These are phyloP conservation scores for Drosophila orosa DNA, from an alignment of 1,140 invertebrate species.

Conservation along the genomic window DNA sequence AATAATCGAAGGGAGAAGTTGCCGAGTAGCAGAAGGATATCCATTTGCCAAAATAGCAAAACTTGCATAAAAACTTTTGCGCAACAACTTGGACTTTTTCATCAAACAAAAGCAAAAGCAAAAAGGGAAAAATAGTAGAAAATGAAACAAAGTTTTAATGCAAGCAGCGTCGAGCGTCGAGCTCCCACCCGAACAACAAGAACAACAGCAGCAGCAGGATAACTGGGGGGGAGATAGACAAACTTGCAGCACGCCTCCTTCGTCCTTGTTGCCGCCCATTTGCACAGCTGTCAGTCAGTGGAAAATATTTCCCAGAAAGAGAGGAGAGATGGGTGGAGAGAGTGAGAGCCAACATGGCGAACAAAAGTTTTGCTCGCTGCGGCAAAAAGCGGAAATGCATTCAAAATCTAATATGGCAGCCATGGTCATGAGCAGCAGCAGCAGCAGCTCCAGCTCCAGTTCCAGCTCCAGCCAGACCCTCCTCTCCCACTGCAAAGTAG, in stretches of 20 bases:
- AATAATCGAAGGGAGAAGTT: slow-evolving; percentile 34
- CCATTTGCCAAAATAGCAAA: slow-evolving; percentile 82
- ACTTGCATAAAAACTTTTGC: slow-evolving; percentile 82
- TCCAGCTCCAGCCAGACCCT: slow-evolving; percentile 3
- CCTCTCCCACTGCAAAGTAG: slow-evolving; percentile 55
- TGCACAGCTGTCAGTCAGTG: slow-evolving; percentile 80
- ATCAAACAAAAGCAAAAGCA: slow-evolving; percentile 73
- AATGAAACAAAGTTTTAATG: slow-evolving; percentile 82
- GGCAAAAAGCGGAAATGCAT: slow-evolving; percentile 84
- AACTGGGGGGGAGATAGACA: slow-evolving; percentile 36
- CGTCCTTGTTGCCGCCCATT: slow-evolving; percentile 62
- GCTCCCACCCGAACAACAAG: slow-evolving; percentile 42
- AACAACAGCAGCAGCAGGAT: slow-evolving; percentile 17
- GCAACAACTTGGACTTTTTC: slow-evolving; percentile 81
- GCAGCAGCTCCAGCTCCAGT: slow-evolving; percentile 24
- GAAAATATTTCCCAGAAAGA: slow-evolving; percentile 63
- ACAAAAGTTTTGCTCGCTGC: slow-evolving; percentile 79
- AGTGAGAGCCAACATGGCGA: slow-evolving; percentile 65
- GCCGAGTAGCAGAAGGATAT: slow-evolving; percentile 56
- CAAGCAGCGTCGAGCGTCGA: slow-evolving; percentile 43
- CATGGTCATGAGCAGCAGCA: slow-evolving; percentile 80
- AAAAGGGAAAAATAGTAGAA: slow-evolving; percentile 52
- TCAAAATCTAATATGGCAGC: slow-evolving; percentile 84
- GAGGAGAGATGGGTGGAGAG: slow-evolving; percentile 6
- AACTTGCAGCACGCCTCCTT: slow-evolving; percentile 44